A percentile compares a stretch with the other conserved stretches of the same genome.
Conservation (phyloP, 2,888 invertebrate genomes). For the Ophion slaviceki region DNA sequence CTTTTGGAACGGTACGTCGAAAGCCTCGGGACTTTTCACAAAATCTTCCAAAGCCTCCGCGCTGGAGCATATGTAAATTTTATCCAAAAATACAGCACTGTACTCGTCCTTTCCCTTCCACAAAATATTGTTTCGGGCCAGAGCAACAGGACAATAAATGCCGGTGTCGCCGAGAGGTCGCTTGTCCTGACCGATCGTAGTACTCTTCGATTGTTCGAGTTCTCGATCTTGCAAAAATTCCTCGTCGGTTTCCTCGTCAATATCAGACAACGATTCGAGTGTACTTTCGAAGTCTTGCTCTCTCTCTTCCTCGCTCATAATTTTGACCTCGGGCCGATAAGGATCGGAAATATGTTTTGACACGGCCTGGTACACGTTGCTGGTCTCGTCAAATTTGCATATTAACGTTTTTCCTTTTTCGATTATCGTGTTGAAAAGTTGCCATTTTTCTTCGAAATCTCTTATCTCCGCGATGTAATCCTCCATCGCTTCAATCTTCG, state of each 20-base stretch:
- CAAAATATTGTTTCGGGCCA: conserved; percentile 84
- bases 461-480: conserved; percentile 57
- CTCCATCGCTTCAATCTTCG: conserved; percentile 51
- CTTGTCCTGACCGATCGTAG: conserved; percentile 72
- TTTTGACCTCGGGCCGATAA: conserved; percentile 83
- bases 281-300: conserved; percentile 74
- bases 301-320: conserved; percentile 83
- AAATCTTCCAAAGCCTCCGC: conserved; percentile 85
- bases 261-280: conserved; percentile 82
- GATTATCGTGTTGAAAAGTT: conserved; percentile 72
- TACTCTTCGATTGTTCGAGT: conserved; percentile 72
- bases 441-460: conserved; percentile 67
- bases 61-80: conserved; percentile 85
- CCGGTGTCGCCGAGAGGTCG: conserved; percentile 86
- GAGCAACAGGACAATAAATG: conserved; percentile 87
- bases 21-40: conserved; percentile 84
- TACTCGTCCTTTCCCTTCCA: conserved; percentile 87
- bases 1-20: conserved; percentile 82
- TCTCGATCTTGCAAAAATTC: conserved; percentile 65
- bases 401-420: conserved; percentile 67
- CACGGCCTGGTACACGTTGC: conserved; percentile 76
- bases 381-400: conserved; percentile 73
- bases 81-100: conserved; percentile 84
- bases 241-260: conserved; percentile 78
- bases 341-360: conserved; percentile 76